Base-by-base conservation (phyloP, 2,797 vertebrate genomes). In the Lycodopsis pacificus region DNA sequence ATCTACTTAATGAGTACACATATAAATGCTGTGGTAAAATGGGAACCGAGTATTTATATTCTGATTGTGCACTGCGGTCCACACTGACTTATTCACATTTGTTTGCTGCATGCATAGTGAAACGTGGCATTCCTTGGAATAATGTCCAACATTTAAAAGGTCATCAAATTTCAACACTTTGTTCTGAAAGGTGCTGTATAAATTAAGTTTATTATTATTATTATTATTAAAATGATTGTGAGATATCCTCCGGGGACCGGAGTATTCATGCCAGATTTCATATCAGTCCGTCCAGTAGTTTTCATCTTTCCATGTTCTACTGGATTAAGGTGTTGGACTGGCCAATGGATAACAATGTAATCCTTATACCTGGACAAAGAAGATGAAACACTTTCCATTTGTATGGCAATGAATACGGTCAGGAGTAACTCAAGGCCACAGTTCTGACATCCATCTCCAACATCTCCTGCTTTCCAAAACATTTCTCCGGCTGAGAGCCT, bases 401-500 rank as follows among this genome's bases (percentile, higher is more conserved):
- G 75, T 20, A 51, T 69, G 65, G 63, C 76, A 65, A 79, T 65
- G 79, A 85, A 83, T 78, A 67, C n/a, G 20, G 69, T 76, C 62
- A 67, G 44, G 34, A 38, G 51, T 69, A 38, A 72, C 40, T 58
- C 15, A 17, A 62, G 73, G 73, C 79, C 38, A 66, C 54, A 42
- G 44, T 53, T 78, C 53, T 80, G 75, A 86, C 81, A 73, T 88
- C 76, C 76, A 61, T 86, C 73, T 79, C 64, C 59, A 84, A 73
- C 75, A 63, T 84, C 57, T 76, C 30, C 56, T 49, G 67, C 76
- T 86, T 54, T 83, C 20, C 80, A 76, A 90, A 57, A 88, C 58
- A 76, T 86, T 89, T 90, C 81, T 88, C 81, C 79, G 65, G 59
- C 80, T 25, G 54, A 65, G 56, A 84, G 77, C 77, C 79, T 88